These are phyloP conservation scores for Erythrocercus mccallii DNA, from an alignment of 2,113 vertebrate species.

Conservation along the genomic window DNA sequence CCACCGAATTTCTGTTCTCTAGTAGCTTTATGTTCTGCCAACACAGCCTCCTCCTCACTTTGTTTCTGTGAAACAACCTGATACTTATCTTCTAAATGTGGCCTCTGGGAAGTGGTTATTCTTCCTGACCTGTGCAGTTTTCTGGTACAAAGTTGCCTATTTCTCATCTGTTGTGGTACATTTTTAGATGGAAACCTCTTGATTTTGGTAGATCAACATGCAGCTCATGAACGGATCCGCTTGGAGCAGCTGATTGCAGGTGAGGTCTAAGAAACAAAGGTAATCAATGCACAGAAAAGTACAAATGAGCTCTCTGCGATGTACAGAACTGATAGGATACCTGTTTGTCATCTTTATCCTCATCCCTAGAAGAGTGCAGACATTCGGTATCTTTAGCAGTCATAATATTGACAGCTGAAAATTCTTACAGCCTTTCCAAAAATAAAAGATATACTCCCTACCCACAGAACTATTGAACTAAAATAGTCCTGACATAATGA, in stretches of 20 bases:
- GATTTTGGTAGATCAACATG: constrained; percentile 95
- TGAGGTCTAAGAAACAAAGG: constrained; percentile 45
- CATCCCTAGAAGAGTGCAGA: background rate
- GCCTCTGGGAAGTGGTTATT: background rate
- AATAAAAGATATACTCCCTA: background rate
- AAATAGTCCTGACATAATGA: constrained; percentile 44
- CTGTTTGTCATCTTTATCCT: background rate
- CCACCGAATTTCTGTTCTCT: background rate
- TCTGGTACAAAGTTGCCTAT: background rate
- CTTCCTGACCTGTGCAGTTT: background rate
- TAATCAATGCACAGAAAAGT: background rate
- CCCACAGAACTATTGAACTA: background rate
- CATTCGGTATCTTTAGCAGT: background rate
- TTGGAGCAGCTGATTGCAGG: constrained; percentile 90
- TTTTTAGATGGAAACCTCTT: constrained; percentile 84
- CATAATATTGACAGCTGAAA: background rate
- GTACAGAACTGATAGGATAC: background rate
- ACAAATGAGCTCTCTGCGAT: background rate
- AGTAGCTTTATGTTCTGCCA: constrained; percentile 40
- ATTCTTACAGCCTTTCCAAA: background rate
- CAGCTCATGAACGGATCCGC: constrained; percentile 92
- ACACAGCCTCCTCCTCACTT: background rate
- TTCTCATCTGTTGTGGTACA: background rate
- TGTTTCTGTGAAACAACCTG: constrained; percentile 7
- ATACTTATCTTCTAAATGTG: background rate